A percentile compares a stretch with the other conserved stretches of the same genome.
phyloP scores from a whole-genome alignment of 2,888 invertebrate species.

The Parasteatoda lunata region DNA sequence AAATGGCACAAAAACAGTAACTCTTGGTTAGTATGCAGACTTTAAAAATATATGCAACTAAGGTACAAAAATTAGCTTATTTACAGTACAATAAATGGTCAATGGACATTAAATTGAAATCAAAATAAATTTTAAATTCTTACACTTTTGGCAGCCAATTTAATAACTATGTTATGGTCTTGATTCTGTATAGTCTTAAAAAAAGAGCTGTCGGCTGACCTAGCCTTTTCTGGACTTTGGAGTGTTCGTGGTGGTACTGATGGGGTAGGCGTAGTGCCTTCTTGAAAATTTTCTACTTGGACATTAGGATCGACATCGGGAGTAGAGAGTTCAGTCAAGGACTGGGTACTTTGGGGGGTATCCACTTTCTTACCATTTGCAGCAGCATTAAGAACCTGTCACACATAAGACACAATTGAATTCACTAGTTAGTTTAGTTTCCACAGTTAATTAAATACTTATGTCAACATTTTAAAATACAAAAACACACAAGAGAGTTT shows the following conservation, averaged over 20 bases:
- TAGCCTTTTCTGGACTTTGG: slow-evolving; percentile 59
- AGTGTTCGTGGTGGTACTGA: slow-evolving; percentile 41
- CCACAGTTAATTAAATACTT: too few relatives aligned
- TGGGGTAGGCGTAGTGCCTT: slow-evolving; percentile 66
- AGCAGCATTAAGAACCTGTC: slow-evolving; percentile 74
- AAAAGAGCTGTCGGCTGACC: slow-evolving; percentile 62
- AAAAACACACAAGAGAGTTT: too few relatives aligned
- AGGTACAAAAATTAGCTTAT: too few relatives aligned
- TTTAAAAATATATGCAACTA: too few relatives aligned
- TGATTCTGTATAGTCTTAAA: slow-evolving; percentile 46
- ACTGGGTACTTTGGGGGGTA: slow-evolving; percentile 70
- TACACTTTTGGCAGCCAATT: slow-evolving; percentile 79
- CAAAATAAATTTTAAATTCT: slow-evolving; percentile 58
- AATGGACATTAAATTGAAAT: too few relatives aligned
- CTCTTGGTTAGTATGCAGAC: too few relatives aligned
- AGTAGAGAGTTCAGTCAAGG: slow-evolving; percentile 66
- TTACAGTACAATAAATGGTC: too few relatives aligned
- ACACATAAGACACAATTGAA: not conserved
- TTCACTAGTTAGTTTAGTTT: too few relatives aligned
- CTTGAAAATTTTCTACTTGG: slow-evolving; percentile 71
- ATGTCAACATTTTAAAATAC: too few relatives aligned
- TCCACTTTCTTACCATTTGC: slow-evolving; percentile 73
- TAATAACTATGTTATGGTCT: slow-evolving; percentile 70
- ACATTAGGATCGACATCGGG: slow-evolving; percentile 71
- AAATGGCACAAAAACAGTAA: too few relatives aligned